These are phyloP conservation scores for Sphaerophoria rueppellii DNA, from an alignment of 2,888 invertebrate genomes.

Conservation along the genomic window DNA sequence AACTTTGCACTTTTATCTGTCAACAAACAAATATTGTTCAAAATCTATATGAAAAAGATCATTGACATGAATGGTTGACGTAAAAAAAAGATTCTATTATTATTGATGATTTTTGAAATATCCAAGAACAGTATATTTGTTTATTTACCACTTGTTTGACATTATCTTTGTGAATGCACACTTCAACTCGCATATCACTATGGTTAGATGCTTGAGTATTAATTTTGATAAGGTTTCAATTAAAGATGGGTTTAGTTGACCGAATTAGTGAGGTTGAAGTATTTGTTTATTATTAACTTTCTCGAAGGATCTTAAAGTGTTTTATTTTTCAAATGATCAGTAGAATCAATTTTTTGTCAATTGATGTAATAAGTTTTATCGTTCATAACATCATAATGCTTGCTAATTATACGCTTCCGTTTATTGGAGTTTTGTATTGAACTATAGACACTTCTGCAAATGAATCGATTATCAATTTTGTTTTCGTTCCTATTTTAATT, in stretches of 20 bases:
- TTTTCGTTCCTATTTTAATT: too few relatives aligned
- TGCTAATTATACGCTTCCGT: conserved; percentile 58
- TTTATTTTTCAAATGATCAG: too few relatives aligned
- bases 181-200: conserved; percentile 13
- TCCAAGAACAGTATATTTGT: background rate
- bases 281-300: conserved; percentile 24
- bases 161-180: conserved; percentile 19
- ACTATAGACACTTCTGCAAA: too few relatives aligned
- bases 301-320: conserved; percentile 18
- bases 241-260: conserved; percentile 12
- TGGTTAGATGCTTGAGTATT: background rate
- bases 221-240: background rate
- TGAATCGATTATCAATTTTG: too few relatives aligned
- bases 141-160: background rate
- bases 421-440: conserved; percentile 11
- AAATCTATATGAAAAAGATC: background rate
- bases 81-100: background rate
- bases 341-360: too few relatives aligned
- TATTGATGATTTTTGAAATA: background rate
- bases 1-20: background rate
- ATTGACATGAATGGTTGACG: conserved; percentile 23
- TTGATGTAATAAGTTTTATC: background rate
- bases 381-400: background rate
- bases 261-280: conserved; percentile 40
- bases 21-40: background rate